Conservation (phyloP, 2,113 vertebrate genomes). For the Tauraco erythrolophus region DNA sequence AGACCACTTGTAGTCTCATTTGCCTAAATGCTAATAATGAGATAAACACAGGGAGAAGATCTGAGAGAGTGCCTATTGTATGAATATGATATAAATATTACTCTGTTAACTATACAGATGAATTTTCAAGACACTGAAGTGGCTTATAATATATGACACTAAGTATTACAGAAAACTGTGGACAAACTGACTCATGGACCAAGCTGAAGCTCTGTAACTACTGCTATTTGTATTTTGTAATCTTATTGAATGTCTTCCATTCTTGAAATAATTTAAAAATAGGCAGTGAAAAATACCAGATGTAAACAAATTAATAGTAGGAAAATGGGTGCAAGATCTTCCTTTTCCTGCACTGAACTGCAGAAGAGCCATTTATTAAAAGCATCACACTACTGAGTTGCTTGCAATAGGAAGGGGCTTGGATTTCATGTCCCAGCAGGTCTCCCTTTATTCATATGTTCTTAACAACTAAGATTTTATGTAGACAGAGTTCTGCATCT, state of each 20-base stretch:
- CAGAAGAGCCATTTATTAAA: not conserved
- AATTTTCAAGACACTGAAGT: not conserved
- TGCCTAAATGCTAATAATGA: not conserved
- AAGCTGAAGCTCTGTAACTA: not conserved
- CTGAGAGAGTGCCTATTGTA: not conserved
- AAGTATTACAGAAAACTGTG: not conserved
- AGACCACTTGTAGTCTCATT: not conserved
- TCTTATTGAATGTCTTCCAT: not conserved
- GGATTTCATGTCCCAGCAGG: not conserved
- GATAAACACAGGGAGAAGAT: not conserved
- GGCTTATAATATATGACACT: not conserved
- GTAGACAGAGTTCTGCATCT: not conserved
- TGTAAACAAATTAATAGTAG: not conserved
- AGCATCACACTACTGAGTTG: rapidly evolving
- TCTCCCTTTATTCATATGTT: not conserved
- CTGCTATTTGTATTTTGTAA: not conserved
- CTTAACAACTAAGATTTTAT: not conserved
- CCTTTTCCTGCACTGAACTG: not conserved
- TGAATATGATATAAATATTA: not conserved
- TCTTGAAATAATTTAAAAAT: not conserved
- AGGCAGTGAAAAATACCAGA: not conserved
- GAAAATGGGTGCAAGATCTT: not conserved
- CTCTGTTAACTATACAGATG: not conserved
- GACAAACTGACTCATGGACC: not conserved
- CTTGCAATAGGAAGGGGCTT: not conserved